Evolutionary conservation across 2,113 vertebrate species (phyloP).

Genomic region (Indicator indicator): DNA sequence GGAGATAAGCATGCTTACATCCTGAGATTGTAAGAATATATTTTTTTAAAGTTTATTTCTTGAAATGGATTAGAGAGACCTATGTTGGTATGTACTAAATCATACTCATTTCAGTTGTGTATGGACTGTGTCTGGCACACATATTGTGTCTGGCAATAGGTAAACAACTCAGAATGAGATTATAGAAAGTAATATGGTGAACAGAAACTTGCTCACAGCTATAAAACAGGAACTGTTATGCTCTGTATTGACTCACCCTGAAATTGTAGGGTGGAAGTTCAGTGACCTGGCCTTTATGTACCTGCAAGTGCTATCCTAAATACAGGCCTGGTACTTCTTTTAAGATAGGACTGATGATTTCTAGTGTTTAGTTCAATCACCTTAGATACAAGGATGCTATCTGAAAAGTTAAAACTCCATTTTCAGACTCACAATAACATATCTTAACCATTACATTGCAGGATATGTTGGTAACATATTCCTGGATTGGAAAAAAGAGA

Average conservation of each 20-base stretch:
- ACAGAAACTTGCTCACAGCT: neutral
- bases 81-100: neutral
- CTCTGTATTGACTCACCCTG: neutral
- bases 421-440: neutral
- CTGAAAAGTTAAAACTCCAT: neutral
- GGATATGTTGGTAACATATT: neutral
- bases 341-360: slow-evolving; percentile 2
- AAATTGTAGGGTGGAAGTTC: neutral
- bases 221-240: neutral
- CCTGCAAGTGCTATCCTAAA: neutral
- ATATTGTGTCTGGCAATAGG: neutral
- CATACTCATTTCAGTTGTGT: no score
- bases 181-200: neutral
- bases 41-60: neutral
- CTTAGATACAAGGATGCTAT: neutral
- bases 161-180: neutral
- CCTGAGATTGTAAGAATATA: neutral
- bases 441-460: neutral
- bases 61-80: neutral
- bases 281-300: neutral
- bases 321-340: neutral
- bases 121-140: neutral
- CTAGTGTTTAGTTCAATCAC: neutral
- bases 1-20: neutral
- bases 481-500: neutral